Evolutionary conservation across 2,797 vertebrate genomes (phyloP).

Genomic region (Lagorchestes hirsutus): DNA sequence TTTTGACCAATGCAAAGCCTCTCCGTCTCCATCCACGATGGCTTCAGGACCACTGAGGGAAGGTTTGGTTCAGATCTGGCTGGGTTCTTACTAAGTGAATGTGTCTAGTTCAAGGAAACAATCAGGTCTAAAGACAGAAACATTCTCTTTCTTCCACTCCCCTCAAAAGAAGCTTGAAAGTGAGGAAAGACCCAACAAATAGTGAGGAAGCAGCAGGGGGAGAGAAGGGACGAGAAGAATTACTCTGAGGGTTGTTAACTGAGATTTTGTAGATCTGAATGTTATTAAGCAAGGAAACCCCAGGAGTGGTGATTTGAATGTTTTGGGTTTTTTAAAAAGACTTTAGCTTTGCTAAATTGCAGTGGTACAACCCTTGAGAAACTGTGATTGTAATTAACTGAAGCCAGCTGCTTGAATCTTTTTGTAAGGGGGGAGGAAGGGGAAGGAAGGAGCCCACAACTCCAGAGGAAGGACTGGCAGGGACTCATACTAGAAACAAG

Average conservation of each 20-base stretch:
- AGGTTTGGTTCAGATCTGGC: neutral
- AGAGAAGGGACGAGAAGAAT: neutral
- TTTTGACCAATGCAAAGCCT: neutral
- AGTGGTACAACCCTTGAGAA: neutral
- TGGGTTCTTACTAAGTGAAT: neutral
- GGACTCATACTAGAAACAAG: neutral
- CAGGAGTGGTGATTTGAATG: neutral
- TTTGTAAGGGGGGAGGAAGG: rapidly evolving
- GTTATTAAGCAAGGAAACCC: constrained; percentile 26
- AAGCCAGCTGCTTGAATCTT: neutral
- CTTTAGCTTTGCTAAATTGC: neutral
- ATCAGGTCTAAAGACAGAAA: constrained; percentile 7
- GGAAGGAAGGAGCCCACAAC: neutral
- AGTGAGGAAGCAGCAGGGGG: neutral
- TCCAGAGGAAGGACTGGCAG: neutral
- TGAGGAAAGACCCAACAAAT: neutral
- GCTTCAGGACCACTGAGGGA: neutral
- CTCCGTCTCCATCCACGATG: too few relatives aligned
- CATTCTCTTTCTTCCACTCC: neutral
- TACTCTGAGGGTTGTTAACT: neutral
- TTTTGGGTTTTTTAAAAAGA: neutral
- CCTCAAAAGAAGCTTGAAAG: neutral
- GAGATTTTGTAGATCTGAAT: neutral
- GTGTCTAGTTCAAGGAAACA: constrained; percentile 9
- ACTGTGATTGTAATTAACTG: neutral